Evolutionary conservation across 2,888 invertebrate genomes (phyloP), one percentile per base, ranked within the genome.

Genomic region (Conops quadrifasciatus): DNA sequence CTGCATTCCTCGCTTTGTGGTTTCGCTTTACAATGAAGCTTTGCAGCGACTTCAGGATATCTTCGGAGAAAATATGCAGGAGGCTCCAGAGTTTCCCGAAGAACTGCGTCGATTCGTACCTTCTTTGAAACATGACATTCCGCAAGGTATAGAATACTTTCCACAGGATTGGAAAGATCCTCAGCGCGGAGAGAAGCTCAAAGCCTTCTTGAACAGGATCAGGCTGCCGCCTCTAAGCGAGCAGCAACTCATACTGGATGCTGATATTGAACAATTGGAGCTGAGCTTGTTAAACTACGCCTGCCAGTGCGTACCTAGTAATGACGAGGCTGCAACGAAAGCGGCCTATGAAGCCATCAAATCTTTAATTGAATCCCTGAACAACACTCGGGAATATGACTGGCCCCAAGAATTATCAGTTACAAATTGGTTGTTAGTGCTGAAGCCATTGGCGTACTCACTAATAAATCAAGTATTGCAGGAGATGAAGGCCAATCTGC

Each of bases 101-200:
- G 91, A 92, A 79, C 89, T 94, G 71, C 88, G 87, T 71, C 80
- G 85, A 51, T 90, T 88, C 84, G 82, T 90, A 68, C 85, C 88
- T 74, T 49, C 72, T 16, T 45, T 64, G 19, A 78, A 85, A 19
- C 86, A 87, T 1, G 87, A 76, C 58, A 88, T 88, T 77, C 91
- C 93, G 0, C 89, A 90, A 75, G 88, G 89, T 45, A 89, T 90
- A 77, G 91, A 92, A 81, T 90, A 91, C 82, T 91, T 93, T 75
- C 89, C 92, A 0, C 84, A 85, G 24, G 88, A 88, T 78, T 91
- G 90, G 86, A 90, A 88, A 76, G 87, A 74, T 78, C 84, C 45
- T 84, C 64, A 68, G 11, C 89, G 90, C 75, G 86, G 88, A 26
- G 81, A 81, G 0, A 83, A 86, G 45, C 83, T 93, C 9, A 87